Percentiles rank a stretch among this genome's conserved stretches.
Conservation (phyloP, 2,888 invertebrate genomes). For the Noctuana brunneofusca region DNA sequence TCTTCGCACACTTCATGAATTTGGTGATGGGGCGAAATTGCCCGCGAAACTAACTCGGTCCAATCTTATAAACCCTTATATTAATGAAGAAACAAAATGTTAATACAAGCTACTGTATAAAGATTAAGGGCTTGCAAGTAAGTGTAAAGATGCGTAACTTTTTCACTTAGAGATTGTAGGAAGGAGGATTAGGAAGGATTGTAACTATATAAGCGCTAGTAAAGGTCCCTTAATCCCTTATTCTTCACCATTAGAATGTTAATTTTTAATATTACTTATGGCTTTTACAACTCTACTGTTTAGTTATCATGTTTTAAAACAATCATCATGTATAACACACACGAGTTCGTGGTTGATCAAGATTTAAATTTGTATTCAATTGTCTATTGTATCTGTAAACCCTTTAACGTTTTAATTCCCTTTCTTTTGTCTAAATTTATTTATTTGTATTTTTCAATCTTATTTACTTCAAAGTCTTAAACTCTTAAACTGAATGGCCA, state of each 20-base stretch:
- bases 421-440: not conserved
- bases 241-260: too few relatives aligned
- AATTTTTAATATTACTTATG: too few relatives aligned
- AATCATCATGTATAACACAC: too few relatives aligned
- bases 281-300: too few relatives aligned
- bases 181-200: too few relatives aligned
- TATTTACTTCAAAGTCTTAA: not conserved
- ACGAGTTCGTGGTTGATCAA: too few relatives aligned
- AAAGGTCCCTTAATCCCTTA: too few relatives aligned
- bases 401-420: not conserved
- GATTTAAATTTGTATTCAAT: too few relatives aligned
- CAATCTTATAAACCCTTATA: conserved; percentile 2
- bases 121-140: not conserved
- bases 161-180: too few relatives aligned
- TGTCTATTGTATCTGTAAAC: too few relatives aligned
- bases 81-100: conserved; percentile 4
- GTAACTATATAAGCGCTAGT: too few relatives aligned
- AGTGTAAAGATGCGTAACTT: not conserved
- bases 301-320: too few relatives aligned
- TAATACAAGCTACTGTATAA: not conserved
- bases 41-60: conserved; percentile 11
- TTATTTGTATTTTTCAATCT: not conserved
- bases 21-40: conserved; percentile 45
- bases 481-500: conserved; percentile 4
- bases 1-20: conserved; percentile 66